Base-by-base conservation (phyloP, 1,140 invertebrate genomes). In the Papilio aristodemus region DNA sequence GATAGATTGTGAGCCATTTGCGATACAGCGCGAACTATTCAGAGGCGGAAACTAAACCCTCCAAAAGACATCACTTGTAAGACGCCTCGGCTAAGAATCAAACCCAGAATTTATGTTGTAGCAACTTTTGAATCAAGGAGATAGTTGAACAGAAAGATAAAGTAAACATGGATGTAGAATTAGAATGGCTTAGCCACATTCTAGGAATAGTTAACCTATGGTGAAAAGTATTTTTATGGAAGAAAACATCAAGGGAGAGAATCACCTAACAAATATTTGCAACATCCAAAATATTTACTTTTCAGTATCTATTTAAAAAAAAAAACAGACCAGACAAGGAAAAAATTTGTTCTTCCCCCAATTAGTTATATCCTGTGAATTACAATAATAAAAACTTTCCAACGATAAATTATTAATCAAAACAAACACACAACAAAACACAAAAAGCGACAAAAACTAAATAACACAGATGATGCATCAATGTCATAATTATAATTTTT, bases 401-500 rank as follows among this genome's bases (percentile, higher is more conserved):
- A 54, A 22, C 5, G 17, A 54, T 46, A 19, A 13, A 25, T 22
- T 50, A 50, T 22, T 22, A 54, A 54, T 54, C 1, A 1, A 25
- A 54, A 54, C 19, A 54, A 54, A 54, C 46, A 25, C 19, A 10
- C 8, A 14, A 11, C 17, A 54, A 22, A 54, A 54, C 19, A 50
- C 43, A 50, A 22, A 7, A 54, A 54, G 41, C 41, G 14, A 43
- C 41, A 54, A 50, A 50, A 39, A 11, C 17, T 22, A 19, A 22
- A 19, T 25, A 2, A 19, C 46, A 54, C 10, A 22, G 0, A 0
- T 8, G 9, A 1, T 54, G 19, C 11, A 25, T 54, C 19, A 22
- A 25, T 54, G 46, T 54, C 9, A 46, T 43, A 43, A 43, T 46
- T 46, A n/a, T n/a, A n/a, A n/a, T n/a, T n/a, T n/a, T n/a, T n/a